Percentiles rank a stretch among this genome's conserved stretches.
Evolutionary conservation across 1,140 invertebrate genomes (phyloP).

Genomic region (Euura lappo): DNA sequence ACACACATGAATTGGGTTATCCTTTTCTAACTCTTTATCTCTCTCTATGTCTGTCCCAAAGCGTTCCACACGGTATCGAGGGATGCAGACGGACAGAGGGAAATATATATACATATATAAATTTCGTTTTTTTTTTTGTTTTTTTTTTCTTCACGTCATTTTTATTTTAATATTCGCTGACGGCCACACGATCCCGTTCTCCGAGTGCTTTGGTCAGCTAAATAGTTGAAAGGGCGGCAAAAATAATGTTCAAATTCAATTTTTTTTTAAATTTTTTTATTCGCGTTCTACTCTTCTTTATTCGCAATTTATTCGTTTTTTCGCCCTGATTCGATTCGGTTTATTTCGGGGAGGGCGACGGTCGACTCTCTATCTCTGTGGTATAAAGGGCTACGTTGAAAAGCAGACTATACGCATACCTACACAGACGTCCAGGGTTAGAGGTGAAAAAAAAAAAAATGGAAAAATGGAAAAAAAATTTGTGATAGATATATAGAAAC

Average conservation of each 20-base stretch:
- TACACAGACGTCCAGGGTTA: too few species aligned
- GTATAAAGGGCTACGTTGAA: background rate
- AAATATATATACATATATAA: slow-evolving; percentile 29
- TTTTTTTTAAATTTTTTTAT: slow-evolving; percentile 31
- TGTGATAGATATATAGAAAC: slow-evolving; percentile 47
- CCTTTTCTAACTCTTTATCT: slow-evolving; percentile 10
- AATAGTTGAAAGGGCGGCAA: slow-evolving; percentile 35
- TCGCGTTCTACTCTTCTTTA: background rate
- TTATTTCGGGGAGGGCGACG: background rate
- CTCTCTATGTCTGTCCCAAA: background rate
- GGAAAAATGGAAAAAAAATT: slow-evolving; percentile 33
- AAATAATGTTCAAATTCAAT: slow-evolving; percentile 55
- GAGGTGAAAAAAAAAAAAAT: too few species aligned
- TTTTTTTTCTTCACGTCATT: slow-evolving; percentile 9
- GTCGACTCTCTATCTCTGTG: background rate
- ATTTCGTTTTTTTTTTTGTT: slow-evolving; percentile 15
- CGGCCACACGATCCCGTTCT: slow-evolving; percentile 11
- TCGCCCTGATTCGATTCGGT: background rate
- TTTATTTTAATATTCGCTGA: slow-evolving; percentile 52
- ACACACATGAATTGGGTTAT: slow-evolving; percentile 33
- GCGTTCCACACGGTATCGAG: background rate
- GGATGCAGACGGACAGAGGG: slow-evolving; percentile 35
- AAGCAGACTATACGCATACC: background rate
- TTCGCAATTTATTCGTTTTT: background rate
- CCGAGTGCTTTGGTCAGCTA: slow-evolving; percentile 31